Evolutionary conservation across 2,888 invertebrate genomes (phyloP), one percentile per base, ranked within the genome.

Genomic region (Aphidoletes aphidimyza): DNA sequence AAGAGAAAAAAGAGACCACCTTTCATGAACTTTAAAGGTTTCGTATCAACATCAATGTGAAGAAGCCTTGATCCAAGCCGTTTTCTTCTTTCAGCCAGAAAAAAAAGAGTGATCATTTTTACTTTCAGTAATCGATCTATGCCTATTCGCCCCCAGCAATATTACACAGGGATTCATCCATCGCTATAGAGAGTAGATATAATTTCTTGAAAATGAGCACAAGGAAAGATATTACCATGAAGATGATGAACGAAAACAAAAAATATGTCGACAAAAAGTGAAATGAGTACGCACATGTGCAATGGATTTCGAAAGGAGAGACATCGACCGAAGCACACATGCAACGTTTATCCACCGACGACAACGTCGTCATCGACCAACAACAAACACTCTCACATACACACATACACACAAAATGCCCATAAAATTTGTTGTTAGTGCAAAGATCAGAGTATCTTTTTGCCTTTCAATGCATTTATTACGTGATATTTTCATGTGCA

Each of bases 261-360:
- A 22, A 22, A 22, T 47, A 54, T 22, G 69, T 69, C 34, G 69
- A 69, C 69, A 69, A 69, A 69, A 69, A 69, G 69, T 69, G 69
- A 69, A 69, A 69, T 69, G 69, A 69, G 69, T 54, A 54, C 54
- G 22, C 69, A 69, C 69, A 69, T 69, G 69, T 69, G 69, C 69
- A 54, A n/a, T 22, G 22, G 19, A 5, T 2, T 22, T 54, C 54
- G 22, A 8, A 47, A n/a, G 26, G 26, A 26, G 69, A 69, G 69
- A 69, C 30, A 69, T 11, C 22, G 54, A 69, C 11, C 30, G 69
- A 30, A n/a, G n/a, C 30, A 30, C 30, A 30, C 69, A 69, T 69
- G 69, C 34, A 69, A 69, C 30, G 69, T 30, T 69, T 69, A 17
- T 69, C n/a, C n/a, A n/a, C n/a, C n/a, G n/a, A n/a, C n/a, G n/a